Base-by-base conservation (phyloP, 2,888 invertebrate species). In the Furcula furcula region DNA sequence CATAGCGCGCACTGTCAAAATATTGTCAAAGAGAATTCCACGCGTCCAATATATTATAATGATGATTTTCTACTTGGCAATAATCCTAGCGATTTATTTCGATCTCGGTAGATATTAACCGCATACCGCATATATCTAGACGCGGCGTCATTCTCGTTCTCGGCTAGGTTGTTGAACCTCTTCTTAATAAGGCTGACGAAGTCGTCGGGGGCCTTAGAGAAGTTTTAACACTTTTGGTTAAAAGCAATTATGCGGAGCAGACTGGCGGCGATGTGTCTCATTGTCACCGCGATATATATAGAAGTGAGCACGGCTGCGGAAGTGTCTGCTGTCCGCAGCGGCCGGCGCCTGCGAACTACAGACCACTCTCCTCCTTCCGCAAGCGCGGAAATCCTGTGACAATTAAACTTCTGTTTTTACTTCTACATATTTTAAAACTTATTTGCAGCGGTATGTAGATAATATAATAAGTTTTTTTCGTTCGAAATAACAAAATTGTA, bases 81-180 rank as follows among this genome's bases (percentile, higher is more conserved):
- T 86, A 87, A 85, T 85, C 84, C 85, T 86, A 83, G 79, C 78
- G 73, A 87, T 86, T 88, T 88, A 88, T 88, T 87, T 87, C 71
- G 78, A 87, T 86, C 83, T 69, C 71, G 45, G 73, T 69, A 75
- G 82, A 86, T 87, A 86, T 86, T 81, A 85, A 82, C 76, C 75
- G 70, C 84, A 80, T 83, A 77, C 79, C 83, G 74, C 79, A 65
- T 84, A 75, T 77, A 86, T 86, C 79, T 86, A 79, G 79, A 71
- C 70, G 72, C 67, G 56, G 76, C 74, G 76, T 80, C 79, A 73
- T 71, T 64, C 65, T 69, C 58, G 67, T 64, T 72, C 59, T 58
- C 64, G 57, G 54, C 56, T 68, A 64, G 87, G 85, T 86, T 86
- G 76, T 86, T 88, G 87, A 88, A 87, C 87, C 67, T 71, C 59